Evolutionary conservation across 2,888 invertebrate species (phyloP).

Genomic region (Copidosoma aretas): DNA sequence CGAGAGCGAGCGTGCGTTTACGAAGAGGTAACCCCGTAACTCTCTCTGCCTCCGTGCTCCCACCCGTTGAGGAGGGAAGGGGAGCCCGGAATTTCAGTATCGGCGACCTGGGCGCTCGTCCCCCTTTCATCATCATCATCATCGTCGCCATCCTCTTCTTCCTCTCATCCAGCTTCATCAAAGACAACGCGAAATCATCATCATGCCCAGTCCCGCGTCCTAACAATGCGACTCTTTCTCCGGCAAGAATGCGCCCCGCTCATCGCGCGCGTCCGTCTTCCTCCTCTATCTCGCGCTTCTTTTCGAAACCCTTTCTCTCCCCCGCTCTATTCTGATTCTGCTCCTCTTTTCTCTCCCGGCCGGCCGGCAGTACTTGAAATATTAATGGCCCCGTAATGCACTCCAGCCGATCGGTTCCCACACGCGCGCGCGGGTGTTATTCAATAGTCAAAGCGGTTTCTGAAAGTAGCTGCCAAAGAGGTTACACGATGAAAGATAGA

Average conservation of each 20-base stretch:
- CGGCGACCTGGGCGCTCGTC: conserved; percentile 36
- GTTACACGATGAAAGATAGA: too few species aligned
- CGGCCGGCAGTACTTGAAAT: conserved; percentile 12
- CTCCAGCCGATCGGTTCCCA: conserved; percentile 8
- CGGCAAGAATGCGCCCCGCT: neutral
- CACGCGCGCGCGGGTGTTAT: neutral
- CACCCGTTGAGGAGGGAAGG: too few species aligned
- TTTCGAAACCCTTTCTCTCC: neutral
- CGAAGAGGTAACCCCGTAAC: too few species aligned
- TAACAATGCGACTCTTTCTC: conserved; percentile 32
- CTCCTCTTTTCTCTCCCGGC: neutral
- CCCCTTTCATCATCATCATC: conserved; percentile 28
- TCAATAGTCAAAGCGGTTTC: neutral
- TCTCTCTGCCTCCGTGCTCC: too few species aligned
- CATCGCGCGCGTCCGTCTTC: neutral
- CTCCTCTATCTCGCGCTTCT: neutral
- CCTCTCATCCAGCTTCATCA: too few species aligned
- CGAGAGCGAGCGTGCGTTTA: conserved; percentile 1
- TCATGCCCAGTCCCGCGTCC: conserved; percentile 29
- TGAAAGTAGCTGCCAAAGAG: neutral
- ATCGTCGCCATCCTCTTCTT: too few species aligned
- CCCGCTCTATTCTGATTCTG: neutral
- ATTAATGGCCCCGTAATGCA: conserved; percentile 19
- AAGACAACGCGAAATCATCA: conserved; percentile 52
- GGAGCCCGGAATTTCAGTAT: conserved; percentile 40